These are phyloP conservation scores for Macrophya alboannulata DNA, from an alignment of 2,888 invertebrate genomes.

Conservation along the genomic window DNA sequence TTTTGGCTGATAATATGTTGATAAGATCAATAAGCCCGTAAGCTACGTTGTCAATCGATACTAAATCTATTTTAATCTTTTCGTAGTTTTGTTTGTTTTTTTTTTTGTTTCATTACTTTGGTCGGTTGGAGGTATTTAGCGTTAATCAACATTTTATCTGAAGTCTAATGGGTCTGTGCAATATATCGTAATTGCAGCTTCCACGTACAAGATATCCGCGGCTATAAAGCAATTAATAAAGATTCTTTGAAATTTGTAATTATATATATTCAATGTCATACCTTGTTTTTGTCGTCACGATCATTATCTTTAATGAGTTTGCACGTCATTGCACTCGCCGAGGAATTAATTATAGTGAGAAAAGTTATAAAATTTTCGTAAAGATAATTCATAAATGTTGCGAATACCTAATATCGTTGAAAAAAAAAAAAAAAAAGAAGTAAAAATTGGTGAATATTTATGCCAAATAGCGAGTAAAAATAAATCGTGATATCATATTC, in stretches of 20 bases:
- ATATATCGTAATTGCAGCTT: neutral
- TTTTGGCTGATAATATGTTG: neutral
- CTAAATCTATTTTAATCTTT: neutral
- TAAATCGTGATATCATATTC: slow-evolving; percentile 5
- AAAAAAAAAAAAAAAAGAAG: neutral
- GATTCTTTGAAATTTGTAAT: neutral
- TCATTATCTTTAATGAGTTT: neutral
- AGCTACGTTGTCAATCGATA: slow-evolving; percentile 21
- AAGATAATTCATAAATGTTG: neutral
- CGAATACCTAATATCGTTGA: neutral
- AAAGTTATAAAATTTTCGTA: neutral
- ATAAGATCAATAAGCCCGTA: slow-evolving; percentile 16
- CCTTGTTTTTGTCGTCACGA: neutral
- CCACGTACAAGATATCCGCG: neutral
- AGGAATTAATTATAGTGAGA: neutral
- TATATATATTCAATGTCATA: neutral
- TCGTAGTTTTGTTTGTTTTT: neutral
- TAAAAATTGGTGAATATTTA: neutral
- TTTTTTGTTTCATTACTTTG: neutral
- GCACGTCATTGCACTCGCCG: neutral
- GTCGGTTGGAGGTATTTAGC: slow-evolving; percentile 1
- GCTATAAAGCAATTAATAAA: neutral
- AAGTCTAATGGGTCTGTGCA: neutral
- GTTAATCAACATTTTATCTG: neutral
- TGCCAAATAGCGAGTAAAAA: neutral